Conservation (phyloP, 2,797 vertebrate species). For the Geotrypetes seraphini region DNA sequence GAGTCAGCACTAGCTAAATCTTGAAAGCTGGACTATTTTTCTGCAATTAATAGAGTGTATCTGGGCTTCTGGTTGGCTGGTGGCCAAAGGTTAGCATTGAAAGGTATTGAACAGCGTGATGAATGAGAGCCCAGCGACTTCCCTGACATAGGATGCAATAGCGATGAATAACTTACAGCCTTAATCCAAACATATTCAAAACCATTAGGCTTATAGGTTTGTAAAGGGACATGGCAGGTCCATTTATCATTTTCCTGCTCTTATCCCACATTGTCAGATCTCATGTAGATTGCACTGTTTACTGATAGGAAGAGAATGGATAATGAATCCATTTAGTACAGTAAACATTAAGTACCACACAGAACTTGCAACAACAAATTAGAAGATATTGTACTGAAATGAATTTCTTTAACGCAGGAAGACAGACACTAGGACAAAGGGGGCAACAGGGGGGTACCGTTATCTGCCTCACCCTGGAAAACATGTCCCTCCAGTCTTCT, state of each 20-base stretch:
- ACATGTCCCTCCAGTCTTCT: too few relatives aligned
- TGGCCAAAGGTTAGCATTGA: conserved; percentile 10
- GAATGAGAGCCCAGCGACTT: conserved; percentile 20
- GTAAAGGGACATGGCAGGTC: conserved; percentile 9
- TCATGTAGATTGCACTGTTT: too few relatives aligned
- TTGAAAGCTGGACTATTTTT: conserved; percentile 6
- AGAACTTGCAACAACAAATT: too few relatives aligned
- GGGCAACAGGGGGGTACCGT: too few relatives aligned
- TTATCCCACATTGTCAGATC: too few relatives aligned
- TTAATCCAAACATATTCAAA: conserved; percentile 6
- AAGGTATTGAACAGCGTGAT: conserved; percentile 18
- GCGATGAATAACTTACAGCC: conserved; percentile 7
- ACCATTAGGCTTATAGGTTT: conserved; percentile 4
- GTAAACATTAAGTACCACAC: too few relatives aligned
- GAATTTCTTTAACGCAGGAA: too few relatives aligned
- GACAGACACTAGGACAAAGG: too few relatives aligned
- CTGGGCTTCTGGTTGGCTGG: conserved; percentile 1
- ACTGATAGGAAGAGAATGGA: too few relatives aligned
- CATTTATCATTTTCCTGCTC: conserved; percentile 25
- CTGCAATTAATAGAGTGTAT: conserved; percentile 1
- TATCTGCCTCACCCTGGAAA: too few relatives aligned
- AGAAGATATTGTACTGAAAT: too few relatives aligned
- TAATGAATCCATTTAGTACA: too few relatives aligned
- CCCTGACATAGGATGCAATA: conserved; percentile 13
- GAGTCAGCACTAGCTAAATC: conserved; percentile 1